Percentiles rank a stretch among this genome's conserved stretches.
phyloP scores from a whole-genome alignment of 92 coral and sea anemone genomes.

The Scolanthus callimorphus region DNA sequence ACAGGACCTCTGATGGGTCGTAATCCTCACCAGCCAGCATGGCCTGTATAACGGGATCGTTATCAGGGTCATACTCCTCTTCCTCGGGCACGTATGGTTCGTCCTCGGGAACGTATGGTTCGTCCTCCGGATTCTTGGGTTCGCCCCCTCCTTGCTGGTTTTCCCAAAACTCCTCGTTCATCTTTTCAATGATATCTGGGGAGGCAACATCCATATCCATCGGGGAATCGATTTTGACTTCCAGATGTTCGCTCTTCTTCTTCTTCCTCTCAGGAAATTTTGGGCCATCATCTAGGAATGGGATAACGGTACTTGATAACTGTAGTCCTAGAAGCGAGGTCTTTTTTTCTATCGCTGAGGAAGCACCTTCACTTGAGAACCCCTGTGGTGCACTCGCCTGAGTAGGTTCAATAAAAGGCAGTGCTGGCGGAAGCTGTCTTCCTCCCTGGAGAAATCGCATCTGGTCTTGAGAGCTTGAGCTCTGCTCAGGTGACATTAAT shows the following conservation, averaged over 20 bases:
- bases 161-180: conserved; percentile 92
- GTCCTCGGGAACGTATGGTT: background rate
- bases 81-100: background rate
- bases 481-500: too few relatives aligned
- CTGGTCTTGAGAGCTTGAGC: background rate
- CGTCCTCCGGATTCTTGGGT: background rate
- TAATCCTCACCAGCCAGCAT: conserved; percentile 24
- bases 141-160: conserved; percentile 33
- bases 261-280: conserved; percentile 2
- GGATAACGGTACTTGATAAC: conserved; percentile 16
- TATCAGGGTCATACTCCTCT: background rate
- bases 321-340: conserved; percentile 23
- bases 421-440: background rate
- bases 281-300: conserved; percentile 27
- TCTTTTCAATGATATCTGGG: conserved; percentile 81
- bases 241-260: conserved; percentile 1
- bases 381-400: background rate
- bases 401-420: background rate
- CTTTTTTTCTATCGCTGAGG: background rate
- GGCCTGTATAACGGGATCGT: conserved; percentile 18
- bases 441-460: background rate
- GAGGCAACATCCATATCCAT: conserved; percentile 93
- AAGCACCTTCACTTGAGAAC: background rate
- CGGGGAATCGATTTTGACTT: too few relatives aligned
- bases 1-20: conserved; percentile 23